phyloP scores from a whole-genome alignment of 2,888 invertebrate genomes.

The Aspidiotus rigidus region DNA sequence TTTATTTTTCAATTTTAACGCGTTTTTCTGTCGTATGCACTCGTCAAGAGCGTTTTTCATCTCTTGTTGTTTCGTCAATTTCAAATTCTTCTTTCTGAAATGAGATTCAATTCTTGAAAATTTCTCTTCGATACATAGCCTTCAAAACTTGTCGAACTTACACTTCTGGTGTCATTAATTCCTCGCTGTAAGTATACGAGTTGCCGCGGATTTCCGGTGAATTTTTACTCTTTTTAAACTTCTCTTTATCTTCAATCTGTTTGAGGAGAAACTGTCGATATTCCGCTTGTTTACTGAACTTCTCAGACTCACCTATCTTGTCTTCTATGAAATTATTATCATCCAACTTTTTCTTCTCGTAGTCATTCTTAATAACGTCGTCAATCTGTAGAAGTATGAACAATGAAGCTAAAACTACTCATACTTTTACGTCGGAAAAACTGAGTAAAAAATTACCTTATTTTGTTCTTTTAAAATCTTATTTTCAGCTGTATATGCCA shows the following conservation, averaged over 20 bases:
- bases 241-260: slow-evolving; percentile 4
- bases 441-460: not conserved
- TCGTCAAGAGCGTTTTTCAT: not conserved
- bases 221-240: not conserved
- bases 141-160: not conserved
- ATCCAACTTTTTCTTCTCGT: not conserved
- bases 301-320: not conserved
- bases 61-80: not conserved
- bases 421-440: no score
- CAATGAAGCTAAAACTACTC: not conserved
- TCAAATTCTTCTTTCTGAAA: slow-evolving; percentile 5
- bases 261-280: slow-evolving; percentile 1
- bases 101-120: not conserved
- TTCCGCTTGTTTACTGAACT: not conserved
- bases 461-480: not conserved
- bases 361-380: not conserved
- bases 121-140: not conserved
- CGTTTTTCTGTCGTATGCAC: not conserved
- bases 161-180: not conserved
- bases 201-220: not conserved
- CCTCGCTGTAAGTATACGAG: not conserved
- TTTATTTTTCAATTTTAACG: not conserved
- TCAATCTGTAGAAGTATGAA: not conserved
- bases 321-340: not conserved
- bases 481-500: not conserved